Conservation (phyloP, 2,113 vertebrate species). For the Prinia subflava region DNA sequence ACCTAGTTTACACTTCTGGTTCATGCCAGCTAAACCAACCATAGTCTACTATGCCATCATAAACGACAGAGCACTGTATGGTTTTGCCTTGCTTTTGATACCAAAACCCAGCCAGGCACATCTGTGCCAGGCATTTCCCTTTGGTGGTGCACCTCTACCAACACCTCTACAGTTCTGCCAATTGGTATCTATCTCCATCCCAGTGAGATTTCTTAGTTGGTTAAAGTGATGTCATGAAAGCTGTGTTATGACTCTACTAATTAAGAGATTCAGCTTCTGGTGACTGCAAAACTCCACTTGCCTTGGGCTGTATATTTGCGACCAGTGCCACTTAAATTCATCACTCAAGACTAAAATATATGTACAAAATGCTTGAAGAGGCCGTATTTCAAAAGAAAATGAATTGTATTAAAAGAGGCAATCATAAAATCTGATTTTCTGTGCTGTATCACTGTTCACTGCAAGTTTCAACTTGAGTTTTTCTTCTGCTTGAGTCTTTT, state of each 20-base stretch:
- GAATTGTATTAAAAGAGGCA: background rate
- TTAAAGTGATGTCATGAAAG: background rate
- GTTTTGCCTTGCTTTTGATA: background rate
- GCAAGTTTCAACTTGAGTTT: background rate
- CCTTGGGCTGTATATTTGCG: background rate
- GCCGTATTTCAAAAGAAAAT: background rate
- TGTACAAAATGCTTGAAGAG: background rate
- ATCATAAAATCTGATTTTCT: background rate
- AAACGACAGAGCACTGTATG: background rate
- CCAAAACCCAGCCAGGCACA: background rate
- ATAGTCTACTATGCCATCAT: background rate
- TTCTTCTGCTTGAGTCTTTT: background rate
- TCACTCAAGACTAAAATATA: background rate
- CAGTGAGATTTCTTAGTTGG: background rate
- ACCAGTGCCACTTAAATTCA: background rate
- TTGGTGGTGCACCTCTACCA: background rate
- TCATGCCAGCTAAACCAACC: background rate
- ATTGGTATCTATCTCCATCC: background rate
- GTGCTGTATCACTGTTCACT: background rate
- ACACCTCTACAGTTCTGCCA: background rate
- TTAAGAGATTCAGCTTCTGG: background rate
- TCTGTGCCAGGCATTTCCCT: background rate
- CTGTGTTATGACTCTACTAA: background rate
- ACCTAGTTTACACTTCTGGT: background rate
- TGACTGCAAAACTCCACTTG: background rate